Evolutionary conservation across 1,140 invertebrate species (phyloP).

Genomic region (Lepidurus apus): DNA sequence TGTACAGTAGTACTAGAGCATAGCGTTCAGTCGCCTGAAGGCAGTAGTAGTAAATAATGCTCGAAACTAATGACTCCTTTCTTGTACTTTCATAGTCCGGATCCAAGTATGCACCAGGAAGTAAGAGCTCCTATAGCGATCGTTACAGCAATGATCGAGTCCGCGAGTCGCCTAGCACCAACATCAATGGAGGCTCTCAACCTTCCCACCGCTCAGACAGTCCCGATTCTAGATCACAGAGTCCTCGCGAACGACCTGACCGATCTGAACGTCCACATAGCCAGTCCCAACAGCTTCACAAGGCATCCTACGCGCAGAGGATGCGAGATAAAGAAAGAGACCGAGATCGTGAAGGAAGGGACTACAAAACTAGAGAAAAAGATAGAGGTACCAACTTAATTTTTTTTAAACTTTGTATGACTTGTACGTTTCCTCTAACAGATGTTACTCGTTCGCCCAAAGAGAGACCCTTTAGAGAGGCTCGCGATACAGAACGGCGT

Average conservation of each 20-base stretch:
- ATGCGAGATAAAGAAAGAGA: constrained; percentile 82
- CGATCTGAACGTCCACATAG: constrained; percentile 1
- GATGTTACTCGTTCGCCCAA: constrained; percentile 55
- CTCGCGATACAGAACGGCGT: constrained; percentile 70
- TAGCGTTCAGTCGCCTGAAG: background rate
- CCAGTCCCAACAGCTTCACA: constrained; percentile 58
- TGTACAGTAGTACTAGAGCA: background rate
- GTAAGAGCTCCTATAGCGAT: constrained; percentile 46
- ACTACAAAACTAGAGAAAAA: constrained; percentile 82
- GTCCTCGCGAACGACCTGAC: constrained; percentile 56
- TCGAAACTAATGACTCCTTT: background rate
- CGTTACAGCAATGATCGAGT: constrained; percentile 54
- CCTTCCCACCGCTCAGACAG: constrained; percentile 68
- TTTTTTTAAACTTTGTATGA: background rate
- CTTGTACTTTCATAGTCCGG: constrained; percentile 21
- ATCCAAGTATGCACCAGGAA: constrained; percentile 27
- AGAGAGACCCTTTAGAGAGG: constrained; percentile 58
- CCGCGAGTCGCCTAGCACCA: constrained; percentile 56
- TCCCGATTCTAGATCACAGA: constrained; percentile 59
- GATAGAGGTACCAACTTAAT: constrained; percentile 66
- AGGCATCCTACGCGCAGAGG: constrained; percentile 69
- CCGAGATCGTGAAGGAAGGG: constrained; percentile 56
- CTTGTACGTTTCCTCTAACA: constrained; percentile 33
- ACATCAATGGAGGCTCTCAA: constrained; percentile 60
- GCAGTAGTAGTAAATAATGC: background rate